phyloP scores from a whole-genome alignment of 1,140 invertebrate genomes.

The Calosoma granatense region DNA sequence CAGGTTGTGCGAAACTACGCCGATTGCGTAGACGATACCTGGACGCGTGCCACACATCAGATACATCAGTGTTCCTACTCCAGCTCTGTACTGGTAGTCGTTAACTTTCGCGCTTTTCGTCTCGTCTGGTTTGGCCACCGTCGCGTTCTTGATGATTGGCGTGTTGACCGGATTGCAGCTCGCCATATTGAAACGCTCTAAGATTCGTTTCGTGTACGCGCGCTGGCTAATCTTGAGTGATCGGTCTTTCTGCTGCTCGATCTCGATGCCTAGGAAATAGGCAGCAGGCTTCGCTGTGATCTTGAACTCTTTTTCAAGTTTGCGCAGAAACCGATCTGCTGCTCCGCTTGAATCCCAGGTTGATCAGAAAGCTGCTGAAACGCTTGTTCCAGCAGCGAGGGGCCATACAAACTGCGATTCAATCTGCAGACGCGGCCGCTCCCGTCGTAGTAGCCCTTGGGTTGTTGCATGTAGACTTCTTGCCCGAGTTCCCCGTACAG shows the following conservation, averaged over 20 bases:
- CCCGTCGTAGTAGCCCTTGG: constrained; percentile 28
- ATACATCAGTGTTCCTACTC: constrained; percentile 30
- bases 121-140: no score
- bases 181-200: constrained; percentile 14
- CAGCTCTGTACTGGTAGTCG: constrained; percentile 23
- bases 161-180: neutral
- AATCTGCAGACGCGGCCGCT: constrained; percentile 25
- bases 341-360: constrained; percentile 16
- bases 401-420: constrained; percentile 34
- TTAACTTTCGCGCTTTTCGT: neutral
- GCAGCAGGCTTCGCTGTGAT: constrained; percentile 11
- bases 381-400: constrained; percentile 31
- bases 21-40: constrained; percentile 29
- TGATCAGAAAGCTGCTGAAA: constrained; percentile 15
- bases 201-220: constrained; percentile 12
- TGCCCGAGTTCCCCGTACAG: constrained; percentile 34
- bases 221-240: constrained; percentile 14
- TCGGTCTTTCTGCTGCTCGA: constrained; percentile 5
- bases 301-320: constrained; percentile 14
- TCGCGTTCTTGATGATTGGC: neutral
- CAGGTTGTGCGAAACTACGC: constrained; percentile 23
- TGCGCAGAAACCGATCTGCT: constrained; percentile 9
- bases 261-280: constrained; percentile 17
- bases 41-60: constrained; percentile 29
- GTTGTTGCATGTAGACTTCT: constrained; percentile 33